Evolutionary conservation across 2,888 invertebrate genomes (phyloP).

Genomic region (Cacoxenus indagator): DNA sequence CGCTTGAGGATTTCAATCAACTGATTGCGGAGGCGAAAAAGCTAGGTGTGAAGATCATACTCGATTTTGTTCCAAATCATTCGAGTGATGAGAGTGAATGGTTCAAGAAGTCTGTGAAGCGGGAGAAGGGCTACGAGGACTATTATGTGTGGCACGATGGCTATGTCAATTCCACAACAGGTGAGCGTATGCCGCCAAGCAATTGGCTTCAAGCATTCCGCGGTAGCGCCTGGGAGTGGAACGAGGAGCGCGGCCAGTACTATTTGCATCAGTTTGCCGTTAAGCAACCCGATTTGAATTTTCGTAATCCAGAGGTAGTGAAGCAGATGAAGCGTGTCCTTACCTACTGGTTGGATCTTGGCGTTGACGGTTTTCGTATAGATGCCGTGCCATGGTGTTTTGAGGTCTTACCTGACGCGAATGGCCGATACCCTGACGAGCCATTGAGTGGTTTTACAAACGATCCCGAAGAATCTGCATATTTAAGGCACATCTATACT

Average conservation of each 20-base stretch:
- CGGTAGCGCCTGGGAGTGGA: conserved; percentile 83
- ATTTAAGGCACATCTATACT: conserved; percentile 77
- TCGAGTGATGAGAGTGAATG: conserved; percentile 85
- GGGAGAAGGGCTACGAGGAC: conserved; percentile 77
- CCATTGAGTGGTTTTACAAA: conserved; percentile 70
- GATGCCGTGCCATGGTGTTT: conserved; percentile 77
- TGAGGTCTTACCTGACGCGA: conserved; percentile 73
- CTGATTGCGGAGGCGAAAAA: conserved; percentile 73
- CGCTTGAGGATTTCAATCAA: conserved; percentile 77
- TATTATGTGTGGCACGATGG: conserved; percentile 84
- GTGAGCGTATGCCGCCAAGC: conserved; percentile 54
- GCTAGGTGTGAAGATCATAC: conserved; percentile 72
- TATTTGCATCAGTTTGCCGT: conserved; percentile 82
- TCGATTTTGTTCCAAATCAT: conserved; percentile 83
- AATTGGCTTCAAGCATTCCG: conserved; percentile 74
- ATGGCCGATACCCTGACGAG: conserved; percentile 74
- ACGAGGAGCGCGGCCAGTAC: conserved; percentile 76
- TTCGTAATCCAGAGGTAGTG: conserved; percentile 76
- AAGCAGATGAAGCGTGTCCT: conserved; percentile 75
- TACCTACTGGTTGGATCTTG: conserved; percentile 85
- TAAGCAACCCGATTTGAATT: conserved; percentile 84
- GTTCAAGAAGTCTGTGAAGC: conserved; percentile 82
- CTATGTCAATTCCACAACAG: conserved; percentile 63
- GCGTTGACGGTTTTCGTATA: conserved; percentile 89
- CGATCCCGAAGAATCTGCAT: conserved; percentile 73